Base-by-base conservation (phyloP, 2,888 invertebrate species). In the Cerceris ruficornis region DNA sequence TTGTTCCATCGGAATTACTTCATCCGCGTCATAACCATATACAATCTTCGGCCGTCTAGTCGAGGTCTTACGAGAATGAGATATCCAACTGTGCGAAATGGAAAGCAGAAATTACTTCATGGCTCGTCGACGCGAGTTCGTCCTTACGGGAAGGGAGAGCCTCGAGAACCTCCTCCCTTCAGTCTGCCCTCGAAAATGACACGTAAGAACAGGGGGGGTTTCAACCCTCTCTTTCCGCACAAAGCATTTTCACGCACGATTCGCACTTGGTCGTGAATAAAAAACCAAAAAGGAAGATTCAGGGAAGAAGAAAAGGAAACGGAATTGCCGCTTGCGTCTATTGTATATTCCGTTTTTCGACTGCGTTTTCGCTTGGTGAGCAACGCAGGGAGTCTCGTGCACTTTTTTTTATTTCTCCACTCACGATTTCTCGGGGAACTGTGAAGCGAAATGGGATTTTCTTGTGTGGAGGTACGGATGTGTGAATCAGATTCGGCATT, bases 181-280 rank as follows among this genome's bases (percentile, higher is more conserved):
- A 59, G 28, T n/a, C 49, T 41, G 58, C 54, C 68, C 49, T 55
- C 13, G 69, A 64, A 64, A 73, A 72, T 59, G 64, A 59, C 62
- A 49, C 41, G 55, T 61, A 58, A 69, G 67, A 59, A 69, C 72
- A 15, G 68, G 74, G 50, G 42, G n/a, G 61, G 55, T 43, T 55
- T 46, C 46, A 11, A 46, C 46, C 46, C 46, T 46, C 46, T 46
- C 46, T 11, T 6, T 46, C 50, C 13, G 7, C 43, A 42, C 69
- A 70, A 81, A 77, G 71, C 70, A 80, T 79, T 83, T 85, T 80
- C 77, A 84, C 82, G 79, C 80, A 81, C 81, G 75, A 85, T 80
- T 88, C 81, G 74, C 75, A 67, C 49, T 57, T 67, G 65, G 61
- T 46, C 59, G 50, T 41, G 17, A 13, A 15, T 17, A 1, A 54